Evolutionary conservation across 2,113 vertebrate species (phyloP).

Genomic region (Acanthochromis polyacanthus): DNA sequence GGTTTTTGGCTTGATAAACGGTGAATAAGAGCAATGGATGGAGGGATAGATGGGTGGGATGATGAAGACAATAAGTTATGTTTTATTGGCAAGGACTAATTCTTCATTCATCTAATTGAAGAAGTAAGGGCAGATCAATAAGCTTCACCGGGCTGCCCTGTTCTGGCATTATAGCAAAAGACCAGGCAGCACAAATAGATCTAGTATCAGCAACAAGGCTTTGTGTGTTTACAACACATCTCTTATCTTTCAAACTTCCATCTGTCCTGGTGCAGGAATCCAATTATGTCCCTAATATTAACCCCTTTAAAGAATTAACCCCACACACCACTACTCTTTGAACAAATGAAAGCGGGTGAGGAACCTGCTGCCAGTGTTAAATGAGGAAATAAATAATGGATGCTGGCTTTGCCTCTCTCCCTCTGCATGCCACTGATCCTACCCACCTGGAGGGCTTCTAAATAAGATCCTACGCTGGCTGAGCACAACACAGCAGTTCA

Average conservation of each 20-base stretch:
- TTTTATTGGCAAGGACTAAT: constrained; percentile 59
- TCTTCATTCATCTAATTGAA: constrained; percentile 62
- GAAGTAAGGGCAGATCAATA: constrained; percentile 52
- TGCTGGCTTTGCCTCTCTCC: constrained; percentile 63
- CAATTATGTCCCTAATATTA: constrained; percentile 78
- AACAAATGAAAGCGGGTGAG: constrained; percentile 66
- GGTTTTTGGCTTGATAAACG: constrained; percentile 41
- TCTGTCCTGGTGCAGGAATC: constrained; percentile 70
- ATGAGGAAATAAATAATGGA: constrained; percentile 79
- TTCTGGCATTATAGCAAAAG: constrained; percentile 50
- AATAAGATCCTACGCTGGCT: constrained; percentile 74
- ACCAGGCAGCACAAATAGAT: constrained; percentile 53
- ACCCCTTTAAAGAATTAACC: constrained; percentile 80
- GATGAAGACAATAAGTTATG: constrained; percentile 48
- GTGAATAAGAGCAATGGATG: constrained; percentile 35
- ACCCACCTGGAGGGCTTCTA: constrained; percentile 76
- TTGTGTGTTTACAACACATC: constrained; percentile 74
- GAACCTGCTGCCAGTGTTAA: constrained; percentile 72
- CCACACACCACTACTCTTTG: constrained; percentile 58
- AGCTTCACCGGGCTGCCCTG: constrained; percentile 16
- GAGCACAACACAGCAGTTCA: constrained; percentile 74
- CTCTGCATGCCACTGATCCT: constrained; percentile 69
- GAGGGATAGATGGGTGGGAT: constrained; percentile 26
- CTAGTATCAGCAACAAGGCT: constrained; percentile 68
- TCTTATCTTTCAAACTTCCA: constrained; percentile 72